Percentiles rank a stretch among this genome's conserved stretches.
These are phyloP conservation scores for Pseudocheirus occidentalis DNA, from an alignment of 2,797 vertebrate species.

Conservation along the genomic window DNA sequence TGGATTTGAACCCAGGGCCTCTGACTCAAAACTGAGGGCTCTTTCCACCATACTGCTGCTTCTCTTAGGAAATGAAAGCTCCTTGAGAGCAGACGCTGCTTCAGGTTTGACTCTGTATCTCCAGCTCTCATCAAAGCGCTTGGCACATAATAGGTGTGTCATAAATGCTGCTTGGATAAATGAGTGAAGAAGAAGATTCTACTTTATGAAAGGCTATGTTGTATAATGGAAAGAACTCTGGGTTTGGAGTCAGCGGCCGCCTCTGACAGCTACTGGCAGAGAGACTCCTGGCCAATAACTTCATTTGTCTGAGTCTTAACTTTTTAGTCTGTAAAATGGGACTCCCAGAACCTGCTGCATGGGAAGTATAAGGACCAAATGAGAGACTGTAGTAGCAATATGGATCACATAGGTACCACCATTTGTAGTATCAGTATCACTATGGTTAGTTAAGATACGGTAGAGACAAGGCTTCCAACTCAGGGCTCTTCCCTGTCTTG, in stretches of 20 bases:
- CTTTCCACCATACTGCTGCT: not conserved
- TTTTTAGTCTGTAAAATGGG: not conserved
- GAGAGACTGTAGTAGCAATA: not conserved
- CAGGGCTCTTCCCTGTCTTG: not conserved
- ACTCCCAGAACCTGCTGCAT: not conserved
- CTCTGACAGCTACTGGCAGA: not conserved
- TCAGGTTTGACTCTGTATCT: not conserved
- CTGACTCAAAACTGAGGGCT: not conserved
- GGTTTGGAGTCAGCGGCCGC: not conserved
- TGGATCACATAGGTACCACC: not conserved
- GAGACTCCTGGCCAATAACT: not conserved
- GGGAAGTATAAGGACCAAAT: not conserved
- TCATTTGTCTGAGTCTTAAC: not conserved
- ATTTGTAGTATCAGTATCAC: not conserved
- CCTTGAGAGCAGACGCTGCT: not conserved
- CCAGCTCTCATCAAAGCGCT: not conserved
- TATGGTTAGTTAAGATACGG: not conserved
- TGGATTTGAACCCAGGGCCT: not conserved
- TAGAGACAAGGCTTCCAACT: not conserved
- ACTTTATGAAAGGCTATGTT: not conserved
- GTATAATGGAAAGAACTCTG: not conserved
- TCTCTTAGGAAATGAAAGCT: not conserved
- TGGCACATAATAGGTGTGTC: not conserved
- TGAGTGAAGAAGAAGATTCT: not conserved
- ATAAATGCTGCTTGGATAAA: not conserved